Percentiles rank a stretch among this genome's conserved stretches.
phyloP scores from a whole-genome alignment of 2,797 vertebrate genomes.

The Mormyrus proboscirostris region DNA sequence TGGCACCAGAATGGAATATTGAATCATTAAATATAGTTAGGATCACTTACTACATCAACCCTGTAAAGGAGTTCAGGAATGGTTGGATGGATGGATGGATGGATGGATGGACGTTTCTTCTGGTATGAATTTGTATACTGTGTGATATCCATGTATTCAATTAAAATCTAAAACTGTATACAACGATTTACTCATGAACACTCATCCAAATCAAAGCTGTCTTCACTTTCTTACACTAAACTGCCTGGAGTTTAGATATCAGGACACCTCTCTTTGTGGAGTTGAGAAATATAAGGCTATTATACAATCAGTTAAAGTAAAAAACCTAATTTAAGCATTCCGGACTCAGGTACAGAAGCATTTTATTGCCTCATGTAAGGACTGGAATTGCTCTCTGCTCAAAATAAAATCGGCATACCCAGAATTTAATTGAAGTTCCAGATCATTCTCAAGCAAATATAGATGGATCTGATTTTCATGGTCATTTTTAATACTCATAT shows the following conservation, averaged over 20 bases:
- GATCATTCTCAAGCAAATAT: slow-evolving; percentile 73
- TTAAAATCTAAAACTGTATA: neutral
- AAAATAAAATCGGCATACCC: slow-evolving; percentile 68
- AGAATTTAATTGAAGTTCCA: slow-evolving; percentile 75
- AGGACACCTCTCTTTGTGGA: neutral
- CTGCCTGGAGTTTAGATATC: neutral
- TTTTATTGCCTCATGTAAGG: slow-evolving; percentile 50
- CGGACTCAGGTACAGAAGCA: slow-evolving; percentile 45
- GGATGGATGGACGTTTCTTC: neutral
- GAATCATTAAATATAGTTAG: too few relatives aligned
- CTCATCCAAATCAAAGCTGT: neutral
- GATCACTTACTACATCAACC: too few relatives aligned
- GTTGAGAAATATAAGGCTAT: slow-evolving; percentile 45
- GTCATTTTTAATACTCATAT: slow-evolving; percentile 78
- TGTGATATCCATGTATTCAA: neutral
- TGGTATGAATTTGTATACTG: neutral
- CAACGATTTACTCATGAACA: neutral
- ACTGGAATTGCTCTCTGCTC: slow-evolving; percentile 59
- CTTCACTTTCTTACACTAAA: neutral
- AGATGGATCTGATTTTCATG: slow-evolving; percentile 84
- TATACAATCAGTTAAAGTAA: slow-evolving; percentile 39
- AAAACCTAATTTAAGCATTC: slow-evolving; percentile 45
- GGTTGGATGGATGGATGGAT: neutral
- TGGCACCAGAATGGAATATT: neutral
- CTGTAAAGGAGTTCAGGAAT: neutral